Evolutionary conservation across 2,113 vertebrate species (phyloP), one percentile per base, ranked within the genome.

Genomic region (Leptosomus discolor): DNA sequence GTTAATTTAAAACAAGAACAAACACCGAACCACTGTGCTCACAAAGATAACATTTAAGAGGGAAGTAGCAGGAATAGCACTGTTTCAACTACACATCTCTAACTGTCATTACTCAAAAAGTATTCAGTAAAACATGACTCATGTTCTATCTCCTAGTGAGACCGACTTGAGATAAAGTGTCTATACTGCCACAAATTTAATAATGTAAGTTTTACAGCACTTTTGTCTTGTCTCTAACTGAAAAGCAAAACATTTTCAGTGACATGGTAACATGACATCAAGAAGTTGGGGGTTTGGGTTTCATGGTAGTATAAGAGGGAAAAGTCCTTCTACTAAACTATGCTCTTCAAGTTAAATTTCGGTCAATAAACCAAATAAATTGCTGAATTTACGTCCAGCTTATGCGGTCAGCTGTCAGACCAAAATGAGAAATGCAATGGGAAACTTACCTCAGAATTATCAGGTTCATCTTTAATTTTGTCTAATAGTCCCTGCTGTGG

Each of bases 381-480:
- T 19, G 93, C 91, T 91, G 96, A 92, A 92, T 81, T 80, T 85
- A 41, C 6, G 54, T 83, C 87, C 97, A 93, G 90, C 94, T 71
- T 89, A 74, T 68, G 86, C 3, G 90, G 95, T 74, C 95, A 96
- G 71, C 51, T 90, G 85, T 94, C 94, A 97, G 94, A 94, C 94
- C 89, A 97, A 95, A 97, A 63, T 93, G 93, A 93, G 78, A 95
- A 94, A 97, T 88, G 88, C 89, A 86, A 91, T n/a, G 92, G 89
- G 92, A 96, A 93, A 97, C 98, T 97, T 96, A 99, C 99, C 99
- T 99, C 98, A 65, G 97, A 92, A 91, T 97, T 99, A 93, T 99
- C 99, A 90, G 99, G 99, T 97, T 99, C 99, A 93, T 99, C 99
- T 98, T 99, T 99, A 97, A 99, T 98, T 98, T 97, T 98, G 81